Percentiles rank a stretch among this genome's conserved stretches.
Evolutionary conservation across 2,797 vertebrate genomes (phyloP).

Genomic region (Ceyx erithaca): DNA sequence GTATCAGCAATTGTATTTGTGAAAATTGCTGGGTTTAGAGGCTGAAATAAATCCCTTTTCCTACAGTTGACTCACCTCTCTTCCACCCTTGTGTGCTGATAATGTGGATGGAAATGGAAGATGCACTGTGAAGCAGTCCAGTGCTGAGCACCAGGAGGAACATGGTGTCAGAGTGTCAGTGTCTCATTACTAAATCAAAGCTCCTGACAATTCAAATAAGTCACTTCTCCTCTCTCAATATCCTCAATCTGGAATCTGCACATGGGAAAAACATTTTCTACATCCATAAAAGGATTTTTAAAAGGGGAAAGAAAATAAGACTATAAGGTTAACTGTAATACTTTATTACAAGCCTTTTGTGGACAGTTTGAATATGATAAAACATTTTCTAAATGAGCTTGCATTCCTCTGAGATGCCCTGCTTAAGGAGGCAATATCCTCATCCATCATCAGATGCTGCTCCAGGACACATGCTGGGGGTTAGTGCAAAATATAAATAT

Average conservation of each 20-base stretch:
- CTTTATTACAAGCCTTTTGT: not conserved
- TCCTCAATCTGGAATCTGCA: not conserved
- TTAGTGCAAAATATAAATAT: not conserved
- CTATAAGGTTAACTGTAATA: not conserved
- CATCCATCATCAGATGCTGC: not conserved
- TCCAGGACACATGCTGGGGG: not conserved
- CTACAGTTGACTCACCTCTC: not conserved
- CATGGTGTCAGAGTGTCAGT: not conserved
- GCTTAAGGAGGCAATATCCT: not conserved
- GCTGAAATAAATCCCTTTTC: not conserved
- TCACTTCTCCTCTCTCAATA: not conserved
- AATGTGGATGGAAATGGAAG: not conserved
- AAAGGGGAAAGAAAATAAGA: not conserved
- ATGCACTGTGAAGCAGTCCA: accelerated
- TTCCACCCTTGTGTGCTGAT: not conserved
- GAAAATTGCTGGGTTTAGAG: not conserved
- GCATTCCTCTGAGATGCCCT: not conserved
- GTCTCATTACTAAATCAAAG: not conserved
- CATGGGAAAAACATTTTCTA: not conserved
- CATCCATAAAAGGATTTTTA: not conserved
- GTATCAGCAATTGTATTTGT: not conserved
- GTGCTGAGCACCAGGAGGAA: accelerated
- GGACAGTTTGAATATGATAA: not conserved
- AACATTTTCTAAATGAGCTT: not conserved
- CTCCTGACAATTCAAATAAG: not conserved